Evolutionary conservation across 1,140 invertebrate species (phyloP).

Genomic region (Drosophila orena): DNA sequence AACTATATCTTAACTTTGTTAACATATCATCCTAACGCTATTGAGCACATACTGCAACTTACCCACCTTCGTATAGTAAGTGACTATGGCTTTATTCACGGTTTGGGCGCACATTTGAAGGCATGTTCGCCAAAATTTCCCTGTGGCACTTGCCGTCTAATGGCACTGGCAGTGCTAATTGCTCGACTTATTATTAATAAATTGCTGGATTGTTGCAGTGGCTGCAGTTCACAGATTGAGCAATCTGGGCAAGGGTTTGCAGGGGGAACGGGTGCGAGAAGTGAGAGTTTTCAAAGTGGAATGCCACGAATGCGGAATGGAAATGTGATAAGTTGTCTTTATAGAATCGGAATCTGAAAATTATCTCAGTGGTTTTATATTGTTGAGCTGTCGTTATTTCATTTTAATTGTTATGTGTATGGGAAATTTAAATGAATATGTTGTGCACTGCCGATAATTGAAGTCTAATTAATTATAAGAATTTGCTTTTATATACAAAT

Average conservation of each 20-base stretch:
- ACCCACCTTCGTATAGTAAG: no score
- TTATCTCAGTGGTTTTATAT: neutral
- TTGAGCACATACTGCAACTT: no score
- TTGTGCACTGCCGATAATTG: no score
- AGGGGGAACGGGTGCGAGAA: neutral
- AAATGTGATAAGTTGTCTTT: neutral
- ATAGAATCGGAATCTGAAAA: neutral
- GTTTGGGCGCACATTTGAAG: conserved; percentile 1
- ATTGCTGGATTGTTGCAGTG: conserved; percentile 48
- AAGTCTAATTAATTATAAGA: no score
- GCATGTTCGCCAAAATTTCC: conserved; percentile 3
- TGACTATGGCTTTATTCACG: neutral
- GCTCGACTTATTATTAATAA: conserved; percentile 59
- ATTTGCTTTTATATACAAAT: no score
- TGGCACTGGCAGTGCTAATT: conserved; percentile 55
- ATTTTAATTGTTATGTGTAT: neutral
- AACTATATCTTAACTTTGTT: no score
- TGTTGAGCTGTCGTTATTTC: neutral
- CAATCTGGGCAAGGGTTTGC: neutral
- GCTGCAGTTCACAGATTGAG: conserved; percentile 32
- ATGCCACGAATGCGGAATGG: conserved; percentile 8
- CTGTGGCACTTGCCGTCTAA: conserved; percentile 38
- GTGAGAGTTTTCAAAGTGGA: neutral
- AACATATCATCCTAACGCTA: no score
- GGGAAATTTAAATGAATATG: neutral